phyloP scores from a whole-genome alignment of 2,113 vertebrate genomes.

The Cyprinus carpio region DNA sequence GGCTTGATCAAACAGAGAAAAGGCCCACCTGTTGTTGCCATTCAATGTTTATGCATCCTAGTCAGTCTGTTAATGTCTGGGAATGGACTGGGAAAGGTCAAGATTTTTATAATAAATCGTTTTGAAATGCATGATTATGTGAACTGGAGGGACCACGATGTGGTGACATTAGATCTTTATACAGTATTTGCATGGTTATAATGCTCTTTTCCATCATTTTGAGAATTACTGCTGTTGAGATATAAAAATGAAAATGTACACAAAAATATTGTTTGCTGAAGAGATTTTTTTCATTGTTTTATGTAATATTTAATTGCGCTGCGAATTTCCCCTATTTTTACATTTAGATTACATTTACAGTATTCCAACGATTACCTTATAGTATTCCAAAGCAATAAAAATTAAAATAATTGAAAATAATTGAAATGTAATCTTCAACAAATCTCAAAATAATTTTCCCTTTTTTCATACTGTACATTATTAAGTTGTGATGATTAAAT shows the following conservation, averaged over 20 bases:
- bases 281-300: background rate
- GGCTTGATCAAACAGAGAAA: slow-evolving; percentile 5
- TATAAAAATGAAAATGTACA: too few species aligned
- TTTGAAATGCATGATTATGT: slow-evolving; percentile 13
- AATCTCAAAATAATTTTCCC: background rate
- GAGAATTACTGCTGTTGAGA: background rate
- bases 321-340: background rate
- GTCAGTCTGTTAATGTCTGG: slow-evolving; percentile 1
- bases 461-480: too few species aligned
- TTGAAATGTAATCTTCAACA: background rate
- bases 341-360: background rate
- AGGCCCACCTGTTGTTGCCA: slow-evolving; percentile 47
- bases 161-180: background rate
- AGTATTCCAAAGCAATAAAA: too few species aligned
- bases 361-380: background rate
- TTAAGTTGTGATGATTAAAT: background rate
- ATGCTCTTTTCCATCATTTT: background rate
- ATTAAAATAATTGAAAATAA: too few species aligned
- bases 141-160: slow-evolving; percentile 17
- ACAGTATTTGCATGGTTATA: background rate
- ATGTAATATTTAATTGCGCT: background rate
- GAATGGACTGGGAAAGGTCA: background rate
- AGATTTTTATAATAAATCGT: background rate
- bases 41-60: slow-evolving; percentile 11
- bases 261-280: too few species aligned